Conservation (phyloP, 2,888 invertebrate species). For the Ellobium chinense region DNA sequence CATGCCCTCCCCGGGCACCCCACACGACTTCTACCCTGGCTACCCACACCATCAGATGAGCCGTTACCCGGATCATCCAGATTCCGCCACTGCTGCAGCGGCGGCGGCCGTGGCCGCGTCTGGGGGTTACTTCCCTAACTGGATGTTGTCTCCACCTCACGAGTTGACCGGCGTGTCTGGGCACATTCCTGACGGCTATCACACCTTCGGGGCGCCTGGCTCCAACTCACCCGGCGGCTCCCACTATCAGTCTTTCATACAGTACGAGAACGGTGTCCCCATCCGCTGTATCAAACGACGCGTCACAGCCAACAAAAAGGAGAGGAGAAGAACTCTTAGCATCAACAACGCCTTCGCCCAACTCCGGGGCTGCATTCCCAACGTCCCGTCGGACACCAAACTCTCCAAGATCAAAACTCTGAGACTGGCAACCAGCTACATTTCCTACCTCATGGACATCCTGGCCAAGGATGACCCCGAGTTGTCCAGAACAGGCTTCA, state of each 20-base stretch:
- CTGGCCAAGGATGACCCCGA: slow-evolving; percentile 89
- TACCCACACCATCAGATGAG: slow-evolving; percentile 58
- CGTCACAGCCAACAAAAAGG: slow-evolving; percentile 94
- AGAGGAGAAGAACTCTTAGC: slow-evolving; percentile 92
- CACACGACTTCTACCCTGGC: slow-evolving; percentile 48
- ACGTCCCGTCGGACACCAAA: slow-evolving; percentile 97
- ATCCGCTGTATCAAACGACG: slow-evolving; percentile 68
- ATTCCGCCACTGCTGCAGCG: slow-evolving; percentile 42
- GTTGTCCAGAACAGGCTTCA: slow-evolving; percentile 84
- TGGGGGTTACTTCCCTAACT: slow-evolving; percentile 67
- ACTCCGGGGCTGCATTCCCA: slow-evolving; percentile 95
- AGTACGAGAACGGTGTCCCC: slow-evolving; percentile 60
- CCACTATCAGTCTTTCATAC: slow-evolving; percentile 52
- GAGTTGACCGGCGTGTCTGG: slow-evolving; percentile 59
- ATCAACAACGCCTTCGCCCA: slow-evolving; percentile 97
- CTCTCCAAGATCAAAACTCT: slow-evolving; percentile 96
- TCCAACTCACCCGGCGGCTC: slow-evolving; percentile 49
- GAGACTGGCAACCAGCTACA: slow-evolving; percentile 86
- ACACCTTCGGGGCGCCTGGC: slow-evolving; percentile 49
- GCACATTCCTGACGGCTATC: slow-evolving; percentile 60
- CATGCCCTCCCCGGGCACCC: slow-evolving; percentile 35
- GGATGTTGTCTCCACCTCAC: slow-evolving; percentile 64
- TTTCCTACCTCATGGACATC: slow-evolving; percentile 92
- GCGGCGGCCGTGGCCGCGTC: slow-evolving; percentile 51
- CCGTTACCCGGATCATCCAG: slow-evolving; percentile 65